Percentiles rank a stretch among this genome's conserved stretches.
These are phyloP conservation scores for Synchiropus splendidus DNA, from an alignment of 2,113 vertebrate species.

Conservation along the genomic window DNA sequence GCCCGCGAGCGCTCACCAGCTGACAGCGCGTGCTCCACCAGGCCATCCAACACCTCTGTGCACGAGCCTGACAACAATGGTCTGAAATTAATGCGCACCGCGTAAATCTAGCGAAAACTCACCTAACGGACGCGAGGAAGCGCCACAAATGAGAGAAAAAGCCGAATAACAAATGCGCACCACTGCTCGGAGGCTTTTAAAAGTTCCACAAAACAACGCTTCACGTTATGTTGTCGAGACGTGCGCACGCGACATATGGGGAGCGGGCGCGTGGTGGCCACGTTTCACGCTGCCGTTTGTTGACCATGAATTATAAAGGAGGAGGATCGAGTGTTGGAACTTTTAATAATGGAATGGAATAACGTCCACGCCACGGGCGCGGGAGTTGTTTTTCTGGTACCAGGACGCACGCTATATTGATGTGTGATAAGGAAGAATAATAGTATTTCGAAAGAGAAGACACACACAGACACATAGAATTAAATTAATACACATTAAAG, in stretches of 20 bases:
- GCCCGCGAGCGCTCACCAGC: constrained; percentile 90
- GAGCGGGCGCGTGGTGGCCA: constrained; percentile 64
- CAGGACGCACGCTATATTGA: too few relatives aligned
- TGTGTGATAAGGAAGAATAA: too few relatives aligned
- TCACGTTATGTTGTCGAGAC: constrained; percentile 25
- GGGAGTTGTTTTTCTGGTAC: too few relatives aligned
- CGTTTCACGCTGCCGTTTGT: constrained; percentile 24
- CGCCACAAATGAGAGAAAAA: not conserved
- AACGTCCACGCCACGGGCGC: too few relatives aligned
- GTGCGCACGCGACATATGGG: constrained; percentile 80
- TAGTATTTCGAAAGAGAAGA: too few relatives aligned
- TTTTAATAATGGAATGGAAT: constrained; percentile 6
- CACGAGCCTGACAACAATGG: constrained; percentile 73
- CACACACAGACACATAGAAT: too few relatives aligned
- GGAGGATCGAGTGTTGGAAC: constrained; percentile 8
- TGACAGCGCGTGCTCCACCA: constrained; percentile 89
- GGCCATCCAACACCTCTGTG: constrained; percentile 80
- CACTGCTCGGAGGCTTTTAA: not conserved
- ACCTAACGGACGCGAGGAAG: too few relatives aligned
- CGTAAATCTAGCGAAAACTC: not conserved
- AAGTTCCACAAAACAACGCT: not conserved
- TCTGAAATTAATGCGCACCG: constrained; percentile 76
- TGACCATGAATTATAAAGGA: constrained; percentile 18
- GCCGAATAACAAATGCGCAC: not conserved
- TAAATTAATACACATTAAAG: too few relatives aligned